phyloP scores from a whole-genome alignment of 2,888 invertebrate species.

The Nudaria mundana region DNA sequence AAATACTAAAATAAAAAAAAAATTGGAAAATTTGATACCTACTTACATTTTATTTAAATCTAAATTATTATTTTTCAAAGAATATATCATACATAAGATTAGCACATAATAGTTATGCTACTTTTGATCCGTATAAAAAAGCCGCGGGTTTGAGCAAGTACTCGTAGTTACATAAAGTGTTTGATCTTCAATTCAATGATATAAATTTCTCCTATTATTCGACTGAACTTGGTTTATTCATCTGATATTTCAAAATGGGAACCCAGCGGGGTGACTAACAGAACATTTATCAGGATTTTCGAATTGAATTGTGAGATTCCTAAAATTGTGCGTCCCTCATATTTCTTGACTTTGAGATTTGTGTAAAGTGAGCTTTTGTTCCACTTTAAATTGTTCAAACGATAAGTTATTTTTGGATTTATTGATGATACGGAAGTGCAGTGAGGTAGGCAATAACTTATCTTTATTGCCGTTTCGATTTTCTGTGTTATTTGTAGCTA shows the following conservation, averaged over 20 bases:
- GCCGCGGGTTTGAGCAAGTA: no score
- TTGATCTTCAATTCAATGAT: no score
- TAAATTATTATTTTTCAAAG: no score
- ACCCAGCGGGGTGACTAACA: constrained; percentile 23
- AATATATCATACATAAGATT: no score
- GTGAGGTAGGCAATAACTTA: constrained; percentile 9
- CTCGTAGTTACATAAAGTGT: no score
- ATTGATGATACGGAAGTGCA: constrained; percentile 11
- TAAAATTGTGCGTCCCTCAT: constrained; percentile 23
- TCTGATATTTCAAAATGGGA: constrained; percentile 23
- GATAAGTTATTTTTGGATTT: constrained; percentile 24
- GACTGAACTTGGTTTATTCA: constrained; percentile 26
- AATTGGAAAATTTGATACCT: no score
- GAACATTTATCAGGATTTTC: no score
- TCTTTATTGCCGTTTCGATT: constrained; percentile 4
- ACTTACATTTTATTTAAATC: no score
- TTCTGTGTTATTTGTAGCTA: neutral
- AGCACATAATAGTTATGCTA: no score
- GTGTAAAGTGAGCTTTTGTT: constrained; percentile 26
- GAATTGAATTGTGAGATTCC: constrained; percentile 29
- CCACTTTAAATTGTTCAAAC: constrained; percentile 20
- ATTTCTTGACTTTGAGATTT: constrained; percentile 24
- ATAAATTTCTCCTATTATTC: no score
- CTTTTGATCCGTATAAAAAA: no score
- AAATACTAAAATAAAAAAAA: no score